Base-by-base conservation (phyloP, 2,113 vertebrate species). In the Silurus asotus region DNA sequence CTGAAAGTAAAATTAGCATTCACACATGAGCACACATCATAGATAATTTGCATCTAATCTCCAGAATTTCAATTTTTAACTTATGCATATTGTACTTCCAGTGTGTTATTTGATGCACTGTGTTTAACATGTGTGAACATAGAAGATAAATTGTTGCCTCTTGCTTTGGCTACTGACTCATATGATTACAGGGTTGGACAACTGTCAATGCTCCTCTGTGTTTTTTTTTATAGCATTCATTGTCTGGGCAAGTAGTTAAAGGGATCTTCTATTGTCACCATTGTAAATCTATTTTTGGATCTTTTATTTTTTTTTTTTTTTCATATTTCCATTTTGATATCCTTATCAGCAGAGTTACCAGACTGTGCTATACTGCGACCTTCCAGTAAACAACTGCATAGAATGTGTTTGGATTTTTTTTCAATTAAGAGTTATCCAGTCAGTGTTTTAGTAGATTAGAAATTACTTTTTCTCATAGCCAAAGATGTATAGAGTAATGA, bases 401-500 rank as follows among this genome's bases (percentile, higher is more conserved):
- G 19, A 7, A 77, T 8, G 0, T 4, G 25, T 15, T 0, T 17
- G 4, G 11, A 28, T 55, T 9, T 53, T 23, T 70, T 56, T 77
- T 25, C 3, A 74, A 74, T 49, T 23, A 51, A n/a, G 20, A 51
- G 4, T 20, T 23, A 23, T 10, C 51, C 49, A n/a, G 14, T 51
- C 10, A 77, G 4, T 37, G 10, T 19, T 56, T 58, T 59, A 10
- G 25, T 2, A 37, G 37, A 37, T 56, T 37, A 17, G 14, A 56
- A 55, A 67, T 76, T 82, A 64, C 45, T 58, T 77, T 75, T 80
- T 58, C 82, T 67, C 83, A 75, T 83, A 64, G 67, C 51, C 53
- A 23, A 84, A 75, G 51, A 64, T 64, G 48, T 86, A 77, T 87
- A 25, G 79, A 75, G 64, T 84, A 89, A 87, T 84, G 83, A 74